Evolutionary conservation across 2,113 vertebrate species (phyloP), one percentile per base, ranked within the genome.

Genomic region (Penelope pileata): DNA sequence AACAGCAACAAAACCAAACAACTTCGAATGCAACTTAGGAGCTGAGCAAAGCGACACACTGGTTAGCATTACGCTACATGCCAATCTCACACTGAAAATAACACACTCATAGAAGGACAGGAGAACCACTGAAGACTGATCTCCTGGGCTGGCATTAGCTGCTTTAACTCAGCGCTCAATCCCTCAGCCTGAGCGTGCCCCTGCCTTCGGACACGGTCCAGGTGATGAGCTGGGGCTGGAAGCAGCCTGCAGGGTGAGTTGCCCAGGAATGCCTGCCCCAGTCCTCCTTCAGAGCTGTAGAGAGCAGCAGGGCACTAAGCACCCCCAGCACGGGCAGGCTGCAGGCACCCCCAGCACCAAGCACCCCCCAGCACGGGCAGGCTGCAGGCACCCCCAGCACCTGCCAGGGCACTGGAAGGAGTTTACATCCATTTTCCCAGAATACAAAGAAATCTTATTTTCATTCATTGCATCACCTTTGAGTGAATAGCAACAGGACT

Each of bases 21-120:
- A 17, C 43, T 50, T 36, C 4, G 36, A 48, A 2, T 13, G 16
- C 34, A 56, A 26, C 45, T n/a, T 21, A 73, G 42, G 43, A 64
- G 18, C 22, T 15, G 13, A 45, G 34, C 21, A 7, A 48, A 77
- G 51, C 38, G 26, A 53, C 34, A 10, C n/a, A 27, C 5, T 10
- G 18, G n/a, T 16, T 6, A 42, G 45, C 4, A 3, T 12, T 9
- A 59, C 6, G 10, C 43, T 7, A 4, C 3, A 0, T 9, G 32
- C n/a, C 21, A 40, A 24, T 51, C 30, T 45, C 38, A 58, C 23
- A 42, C 3, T 1, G 26, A 16, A 58, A 70, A 24, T 15, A 43
- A 29, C 0, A 0, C 8, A 9, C 23, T 53, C 29, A 27, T 19
- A 32, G 24, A 48, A 68, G 36, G 29, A 47, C 45, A 38, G 26